Base-by-base conservation (phyloP, 2,888 invertebrate species). In the Antheraea assamensis region DNA sequence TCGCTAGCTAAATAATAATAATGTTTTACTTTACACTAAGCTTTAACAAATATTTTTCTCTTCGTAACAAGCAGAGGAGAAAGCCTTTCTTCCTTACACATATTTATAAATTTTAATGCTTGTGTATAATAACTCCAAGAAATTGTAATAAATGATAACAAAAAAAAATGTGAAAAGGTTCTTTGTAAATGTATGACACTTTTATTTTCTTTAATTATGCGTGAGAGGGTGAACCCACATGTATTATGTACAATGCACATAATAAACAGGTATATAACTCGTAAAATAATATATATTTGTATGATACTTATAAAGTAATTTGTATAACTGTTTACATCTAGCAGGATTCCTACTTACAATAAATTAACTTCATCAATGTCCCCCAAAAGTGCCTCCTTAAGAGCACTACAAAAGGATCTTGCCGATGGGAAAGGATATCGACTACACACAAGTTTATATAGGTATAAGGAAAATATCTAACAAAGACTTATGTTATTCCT, bases 1-100 rank as follows among this genome's bases (percentile, higher is more conserved):
- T 82, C 92, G 72, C 79, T 92, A 74, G 82, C 90, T 35, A 94
- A 93, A 90, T 93, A 89, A 89, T 79, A 15, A 3, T 3, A 64
- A 64, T 58, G 1, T 30, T 64, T 64, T 27, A 21, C 21, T 3
- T 52, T 8, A 52, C 19, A 7, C 19, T 21, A 21, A 52, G 52
- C 52, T 52, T 49, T 42, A 42, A 52, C 52, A 21, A 52, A 52
- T 0, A 2, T 21, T 52, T 52, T n/a, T n/a, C n/a, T 24, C 52
- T 21, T 17, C 55, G 21, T n/a, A 55, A 55, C 21, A 21, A 55
- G n/a, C n/a, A 52, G 49, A 52, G 19, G 49, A 52, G 19, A 52
- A 52, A 52, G 19, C 49, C 42, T 52, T 55, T 55, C 21, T 55
- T 21, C n/a, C 55, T 21, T 55, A 55, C n/a, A 55, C 55, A 55